A percentile compares a stretch with the other conserved stretches of the same genome.
Conservation (phyloP, 2,113 vertebrate species). For the Corythornis cristatus region DNA sequence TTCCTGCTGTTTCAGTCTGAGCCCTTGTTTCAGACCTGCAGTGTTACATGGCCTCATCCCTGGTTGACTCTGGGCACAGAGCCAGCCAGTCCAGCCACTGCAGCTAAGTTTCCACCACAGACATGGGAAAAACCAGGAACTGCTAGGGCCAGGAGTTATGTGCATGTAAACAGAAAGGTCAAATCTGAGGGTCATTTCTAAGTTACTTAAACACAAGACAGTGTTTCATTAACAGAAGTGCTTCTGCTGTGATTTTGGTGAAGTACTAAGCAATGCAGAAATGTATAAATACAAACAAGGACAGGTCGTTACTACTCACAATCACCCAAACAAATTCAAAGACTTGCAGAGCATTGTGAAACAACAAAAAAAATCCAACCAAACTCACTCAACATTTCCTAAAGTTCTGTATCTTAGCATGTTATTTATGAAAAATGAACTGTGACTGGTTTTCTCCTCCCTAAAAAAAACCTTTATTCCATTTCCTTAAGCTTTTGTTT, state of each 20-base stretch:
- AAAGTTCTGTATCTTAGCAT: not conserved
- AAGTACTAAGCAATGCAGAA: not conserved
- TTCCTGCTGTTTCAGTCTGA: not conserved
- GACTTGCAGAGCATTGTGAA: not conserved
- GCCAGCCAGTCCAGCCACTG: not conserved
- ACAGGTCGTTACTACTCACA: not conserved
- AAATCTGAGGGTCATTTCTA: not conserved
- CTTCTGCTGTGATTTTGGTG: not conserved
- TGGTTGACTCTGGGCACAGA: fast-evolving
- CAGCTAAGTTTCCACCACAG: not conserved
- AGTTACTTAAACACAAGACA: not conserved
- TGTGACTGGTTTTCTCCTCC: not conserved
- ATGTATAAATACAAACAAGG: not conserved
- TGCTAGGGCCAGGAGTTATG: not conserved
- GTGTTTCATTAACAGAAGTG: not conserved
- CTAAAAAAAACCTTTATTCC: not conserved
- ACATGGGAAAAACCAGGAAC: not conserved
- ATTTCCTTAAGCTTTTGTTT: not conserved
- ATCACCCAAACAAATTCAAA: not conserved
- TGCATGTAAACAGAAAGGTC: not conserved
- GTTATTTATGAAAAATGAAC: not conserved
- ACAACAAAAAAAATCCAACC: fast-evolving
- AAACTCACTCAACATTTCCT: not conserved
- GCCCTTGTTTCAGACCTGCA: not conserved
- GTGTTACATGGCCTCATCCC: not conserved